These are phyloP conservation scores for Syngnathus scovelli DNA, from an alignment of 2,113 vertebrate genomes.

Conservation along the genomic window DNA sequence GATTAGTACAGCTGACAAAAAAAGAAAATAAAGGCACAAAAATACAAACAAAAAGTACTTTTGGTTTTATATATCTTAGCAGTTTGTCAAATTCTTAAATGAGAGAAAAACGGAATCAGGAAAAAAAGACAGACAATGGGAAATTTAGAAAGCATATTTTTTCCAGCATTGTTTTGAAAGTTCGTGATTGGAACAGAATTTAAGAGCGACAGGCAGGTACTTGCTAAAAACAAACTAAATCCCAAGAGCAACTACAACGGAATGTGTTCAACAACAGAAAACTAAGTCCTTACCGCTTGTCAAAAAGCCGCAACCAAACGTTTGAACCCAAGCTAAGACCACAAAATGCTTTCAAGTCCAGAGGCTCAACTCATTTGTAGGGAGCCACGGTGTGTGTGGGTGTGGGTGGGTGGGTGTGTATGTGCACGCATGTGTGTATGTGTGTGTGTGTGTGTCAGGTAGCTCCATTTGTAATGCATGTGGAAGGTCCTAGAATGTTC, in stretches of 20 bases:
- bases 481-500: no score
- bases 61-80: background rate
- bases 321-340: conserved; percentile 15
- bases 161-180: background rate
- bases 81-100: background rate
- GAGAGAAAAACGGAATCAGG: background rate
- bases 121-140: background rate
- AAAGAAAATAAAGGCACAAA: no score
- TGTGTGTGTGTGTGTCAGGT: no score
- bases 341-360: conserved; percentile 40
- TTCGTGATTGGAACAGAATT: background rate
- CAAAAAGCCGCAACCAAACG: conserved; percentile 13
- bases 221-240: background rate
- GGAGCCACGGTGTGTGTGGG: conserved; percentile 17
- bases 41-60: no score
- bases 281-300: conserved; percentile 42
- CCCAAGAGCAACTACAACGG: no score
- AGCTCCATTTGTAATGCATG: no score
- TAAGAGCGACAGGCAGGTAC: background rate
- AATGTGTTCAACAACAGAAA: background rate
- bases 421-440: background rate
- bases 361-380: conserved; percentile 51
- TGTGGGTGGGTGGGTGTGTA: conserved; percentile 30
- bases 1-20: no score
- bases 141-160: background rate